Evolutionary conservation across 2,113 vertebrate genomes (phyloP).

Genomic region (Pionites leucogaster): DNA sequence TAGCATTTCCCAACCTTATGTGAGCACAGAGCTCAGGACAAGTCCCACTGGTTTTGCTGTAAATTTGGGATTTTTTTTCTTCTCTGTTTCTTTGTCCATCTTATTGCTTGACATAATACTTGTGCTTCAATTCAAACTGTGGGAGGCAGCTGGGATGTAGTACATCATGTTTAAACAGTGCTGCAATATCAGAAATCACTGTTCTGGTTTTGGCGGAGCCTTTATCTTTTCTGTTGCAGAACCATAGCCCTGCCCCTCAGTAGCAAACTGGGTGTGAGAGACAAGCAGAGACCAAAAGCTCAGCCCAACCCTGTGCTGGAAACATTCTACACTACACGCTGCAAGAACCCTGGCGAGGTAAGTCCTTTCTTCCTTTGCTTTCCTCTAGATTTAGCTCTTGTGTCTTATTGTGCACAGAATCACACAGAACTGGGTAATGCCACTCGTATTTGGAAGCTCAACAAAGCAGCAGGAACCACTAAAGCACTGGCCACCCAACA

Average conservation of each 20-base stretch:
- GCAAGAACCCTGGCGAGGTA: conserved; percentile 76
- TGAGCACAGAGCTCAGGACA: background rate
- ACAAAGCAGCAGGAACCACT: background rate
- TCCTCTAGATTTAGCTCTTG: background rate
- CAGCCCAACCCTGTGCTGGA: conserved; percentile 77
- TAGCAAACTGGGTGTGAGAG: conserved; percentile 78
- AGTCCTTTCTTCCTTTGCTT: background rate
- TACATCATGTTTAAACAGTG: background rate
- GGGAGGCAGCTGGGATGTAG: background rate
- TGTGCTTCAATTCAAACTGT: background rate
- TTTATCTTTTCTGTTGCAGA: conserved; percentile 62
- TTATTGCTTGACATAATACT: background rate
- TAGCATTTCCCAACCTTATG: background rate
- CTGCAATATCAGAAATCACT: background rate
- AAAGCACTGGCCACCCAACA: background rate
- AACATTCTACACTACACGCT: conserved; percentile 72
- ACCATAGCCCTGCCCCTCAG: conserved; percentile 81
- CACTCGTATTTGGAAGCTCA: background rate
- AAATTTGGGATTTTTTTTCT: background rate
- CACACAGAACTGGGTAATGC: background rate
- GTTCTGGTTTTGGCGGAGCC: background rate
- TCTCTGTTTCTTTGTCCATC: background rate
- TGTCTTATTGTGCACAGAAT: background rate
- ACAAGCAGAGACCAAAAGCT: conserved; percentile 71
- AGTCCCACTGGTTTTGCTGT: background rate